These are phyloP conservation scores for Drosophila borborema DNA, from an alignment of 2,888 invertebrate genomes.

Conservation along the genomic window DNA sequence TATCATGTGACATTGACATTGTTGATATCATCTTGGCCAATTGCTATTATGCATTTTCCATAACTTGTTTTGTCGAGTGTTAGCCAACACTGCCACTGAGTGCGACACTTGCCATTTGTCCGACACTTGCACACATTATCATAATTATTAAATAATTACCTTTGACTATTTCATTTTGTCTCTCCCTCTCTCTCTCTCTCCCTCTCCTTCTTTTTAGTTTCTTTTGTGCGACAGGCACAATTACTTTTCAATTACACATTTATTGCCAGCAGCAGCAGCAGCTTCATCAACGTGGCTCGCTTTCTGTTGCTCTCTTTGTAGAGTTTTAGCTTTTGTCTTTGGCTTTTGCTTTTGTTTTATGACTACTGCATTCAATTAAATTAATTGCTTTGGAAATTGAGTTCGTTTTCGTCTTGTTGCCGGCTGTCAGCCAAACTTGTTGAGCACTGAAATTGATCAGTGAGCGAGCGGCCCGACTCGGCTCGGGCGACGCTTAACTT, in stretches of 20 bases:
- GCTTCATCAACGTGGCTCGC: slow-evolving; percentile 27
- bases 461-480: slow-evolving; percentile 16
- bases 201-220: no score
- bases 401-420: slow-evolving; percentile 50
- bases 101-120: slow-evolving; percentile 11
- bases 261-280: slow-evolving; percentile 55
- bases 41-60: slow-evolving; percentile 10
- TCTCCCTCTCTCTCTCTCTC: no score
- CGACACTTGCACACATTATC: slow-evolving; percentile 10
- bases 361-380: slow-evolving; percentile 75
- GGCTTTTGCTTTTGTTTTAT: slow-evolving; percentile 41
- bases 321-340: slow-evolving; percentile 41
- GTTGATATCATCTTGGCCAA: slow-evolving; percentile 11
- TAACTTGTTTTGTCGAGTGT: slow-evolving; percentile 6
- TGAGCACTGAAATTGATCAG: slow-evolving; percentile 45
- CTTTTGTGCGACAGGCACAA: slow-evolving; percentile 56
- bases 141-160: slow-evolving; percentile 46
- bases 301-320: slow-evolving; percentile 11
- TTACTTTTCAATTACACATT: slow-evolving; percentile 74
- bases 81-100: slow-evolving; percentile 40
- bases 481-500: slow-evolving; percentile 44
- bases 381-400: slow-evolving; percentile 75
- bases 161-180: background rate
- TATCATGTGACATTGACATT: slow-evolving; percentile 9
- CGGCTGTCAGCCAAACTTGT: slow-evolving; percentile 37